Evolutionary conservation across 2,888 invertebrate genomes (phyloP), one percentile per base, ranked within the genome.

Genomic region (Eupithecia dodoneata): DNA sequence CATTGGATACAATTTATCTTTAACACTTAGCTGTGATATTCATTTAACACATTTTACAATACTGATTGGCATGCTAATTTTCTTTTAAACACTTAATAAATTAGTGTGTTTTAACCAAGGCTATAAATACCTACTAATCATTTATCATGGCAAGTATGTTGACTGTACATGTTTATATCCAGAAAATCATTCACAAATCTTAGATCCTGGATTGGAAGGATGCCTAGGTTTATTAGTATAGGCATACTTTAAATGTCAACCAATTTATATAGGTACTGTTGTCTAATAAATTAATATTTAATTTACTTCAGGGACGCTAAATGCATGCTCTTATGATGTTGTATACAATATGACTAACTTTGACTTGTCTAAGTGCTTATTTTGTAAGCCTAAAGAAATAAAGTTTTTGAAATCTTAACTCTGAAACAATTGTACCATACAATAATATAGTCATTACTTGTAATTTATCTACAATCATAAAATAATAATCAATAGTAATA

Each of bases 1-100:
- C 81, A 88, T 86, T 84, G 83, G 81, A 85, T 82, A 79, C 72
- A 71, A 77, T 30, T 84, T 18, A 65, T 13, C 41, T 81, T 79
- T 81, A 85, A 80, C 75, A 81, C 76, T 79, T 81, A 79, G 76
- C 76, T 76, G 78, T 81, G 79, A 80, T 80, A 81, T 76, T 30
- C 73, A 69, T 12, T 81, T 82, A 80, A 71, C 80, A 80, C 77
- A 70, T 4, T 76, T 79, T 74, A 74, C 63, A 74, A 63, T 66
- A 66, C 7, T 15, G 3, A 42, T 66, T 66, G 42, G 13, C 66
- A 66, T 66, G 66, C 66, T 66, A 42, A 66, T 66, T 42, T 66
- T 42, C 41, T 66, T 42, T 42, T 66, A 1, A 66, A 66, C 15
- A 66, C 15, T 66, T 5, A 42, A 42, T 42, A 66, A 66, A 13